Conservation (phyloP, 2,113 vertebrate genomes). For the Baryphthengus martii region DNA sequence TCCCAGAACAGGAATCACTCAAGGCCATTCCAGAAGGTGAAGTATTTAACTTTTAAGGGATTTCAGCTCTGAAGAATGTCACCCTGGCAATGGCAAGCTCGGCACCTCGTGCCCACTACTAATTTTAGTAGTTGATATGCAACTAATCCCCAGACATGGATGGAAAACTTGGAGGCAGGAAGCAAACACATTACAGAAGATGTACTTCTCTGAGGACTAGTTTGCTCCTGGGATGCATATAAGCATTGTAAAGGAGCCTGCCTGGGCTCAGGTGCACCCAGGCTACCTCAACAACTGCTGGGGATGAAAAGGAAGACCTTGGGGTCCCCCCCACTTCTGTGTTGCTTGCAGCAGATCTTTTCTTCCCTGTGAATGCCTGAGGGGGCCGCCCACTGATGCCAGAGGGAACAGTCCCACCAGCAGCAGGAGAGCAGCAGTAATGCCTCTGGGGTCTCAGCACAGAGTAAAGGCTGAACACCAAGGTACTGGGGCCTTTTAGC, state of each 20-base stretch:
- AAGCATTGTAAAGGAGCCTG: background rate
- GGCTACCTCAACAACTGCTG: background rate
- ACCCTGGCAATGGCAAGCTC: background rate
- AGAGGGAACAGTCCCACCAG: background rate
- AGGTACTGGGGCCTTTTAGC: background rate
- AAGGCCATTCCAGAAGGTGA: background rate
- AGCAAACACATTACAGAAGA: background rate
- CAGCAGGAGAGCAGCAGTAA: background rate
- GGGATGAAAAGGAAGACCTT: background rate
- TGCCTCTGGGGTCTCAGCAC: background rate
- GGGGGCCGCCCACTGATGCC: background rate
- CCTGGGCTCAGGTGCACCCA: background rate
- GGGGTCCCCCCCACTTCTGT: accelerated
- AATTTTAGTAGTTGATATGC: background rate
- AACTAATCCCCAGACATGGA: background rate
- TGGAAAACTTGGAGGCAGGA: background rate
- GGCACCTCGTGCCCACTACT: background rate
- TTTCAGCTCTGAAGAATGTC: background rate
- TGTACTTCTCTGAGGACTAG: background rate
- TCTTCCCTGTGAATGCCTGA: background rate
- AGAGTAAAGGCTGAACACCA: background rate
- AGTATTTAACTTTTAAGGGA: background rate
- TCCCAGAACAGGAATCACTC: background rate
- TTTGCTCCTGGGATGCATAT: background rate
- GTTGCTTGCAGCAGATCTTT: accelerated